phyloP scores from a whole-genome alignment of 2,113 vertebrate genomes.

The Sprattus sprattus region DNA sequence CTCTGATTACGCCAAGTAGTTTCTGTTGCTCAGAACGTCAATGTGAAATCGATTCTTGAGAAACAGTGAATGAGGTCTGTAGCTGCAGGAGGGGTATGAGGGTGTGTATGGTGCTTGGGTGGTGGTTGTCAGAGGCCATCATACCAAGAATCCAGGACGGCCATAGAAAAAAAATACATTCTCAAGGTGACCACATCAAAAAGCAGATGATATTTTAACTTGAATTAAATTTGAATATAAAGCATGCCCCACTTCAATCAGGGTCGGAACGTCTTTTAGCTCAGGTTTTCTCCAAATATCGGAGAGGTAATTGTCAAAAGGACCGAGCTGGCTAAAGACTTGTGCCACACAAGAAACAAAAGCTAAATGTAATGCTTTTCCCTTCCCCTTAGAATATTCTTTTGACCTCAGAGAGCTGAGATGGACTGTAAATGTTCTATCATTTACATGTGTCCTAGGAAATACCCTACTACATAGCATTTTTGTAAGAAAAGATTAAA shows the following conservation, averaged over 20 bases:
- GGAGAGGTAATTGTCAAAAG: not conserved
- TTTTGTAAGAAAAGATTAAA: not conserved
- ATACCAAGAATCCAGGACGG: conserved; percentile 35
- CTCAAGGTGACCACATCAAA: conserved; percentile 41
- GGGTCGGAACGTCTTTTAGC: not conserved
- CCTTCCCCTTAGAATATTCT: conserved; percentile 15
- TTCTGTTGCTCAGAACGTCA: not conserved
- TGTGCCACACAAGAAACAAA: not conserved
- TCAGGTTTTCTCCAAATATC: not conserved
- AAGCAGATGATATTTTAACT: conserved; percentile 36
- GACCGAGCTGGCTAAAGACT: not conserved
- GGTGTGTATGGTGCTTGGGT: not conserved
- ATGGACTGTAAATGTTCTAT: not conserved
- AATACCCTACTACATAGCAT: not conserved
- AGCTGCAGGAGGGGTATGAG: not conserved
- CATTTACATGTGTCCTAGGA: not conserved
- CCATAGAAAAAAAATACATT: conserved; percentile 26
- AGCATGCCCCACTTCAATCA: conserved; percentile 52
- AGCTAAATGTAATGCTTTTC: not conserved
- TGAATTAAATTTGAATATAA: conserved; percentile 10
- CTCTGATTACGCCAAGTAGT: not conserved
- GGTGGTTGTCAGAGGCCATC: not conserved
- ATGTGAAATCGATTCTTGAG: not conserved
- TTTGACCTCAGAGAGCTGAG: conserved; percentile 15
- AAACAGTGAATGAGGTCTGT: not conserved